Conservation (phyloP, 2,113 vertebrate species). For the Seriola rivoliana region DNA sequence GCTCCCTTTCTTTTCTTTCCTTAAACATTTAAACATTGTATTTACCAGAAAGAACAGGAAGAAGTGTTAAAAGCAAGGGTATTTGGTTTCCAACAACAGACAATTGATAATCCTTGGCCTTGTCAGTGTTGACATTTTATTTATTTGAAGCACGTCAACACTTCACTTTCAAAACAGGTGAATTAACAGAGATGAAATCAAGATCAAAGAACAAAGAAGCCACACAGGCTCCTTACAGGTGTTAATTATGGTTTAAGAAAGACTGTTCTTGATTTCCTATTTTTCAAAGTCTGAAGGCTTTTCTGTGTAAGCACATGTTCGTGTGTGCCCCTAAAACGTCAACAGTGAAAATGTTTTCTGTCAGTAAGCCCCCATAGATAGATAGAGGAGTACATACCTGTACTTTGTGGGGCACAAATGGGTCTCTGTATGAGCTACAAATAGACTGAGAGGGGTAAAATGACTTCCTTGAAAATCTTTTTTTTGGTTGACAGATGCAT, state of each 20-base stretch:
- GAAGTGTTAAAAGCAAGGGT: neutral
- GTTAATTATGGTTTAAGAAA: slow-evolving; percentile 9
- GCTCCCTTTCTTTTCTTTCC: neutral
- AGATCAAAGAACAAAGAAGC: neutral
- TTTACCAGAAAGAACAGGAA: neutral
- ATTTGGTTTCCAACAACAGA: slow-evolving; percentile 11
- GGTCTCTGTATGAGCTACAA: neutral
- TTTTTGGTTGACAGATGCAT: slow-evolving; percentile 4
- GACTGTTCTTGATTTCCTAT: slow-evolving; percentile 13
- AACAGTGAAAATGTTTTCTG: slow-evolving; percentile 27
- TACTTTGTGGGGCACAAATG: slow-evolving; percentile 1
- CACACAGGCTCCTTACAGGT: neutral
- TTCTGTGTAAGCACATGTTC: neutral
- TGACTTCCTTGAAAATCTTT: slow-evolving; percentile 25
- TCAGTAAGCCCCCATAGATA: slow-evolving; percentile 7
- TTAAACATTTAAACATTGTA: neutral
- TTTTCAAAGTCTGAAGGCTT: neutral
- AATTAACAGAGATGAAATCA: slow-evolving; percentile 33
- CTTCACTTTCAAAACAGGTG: neutral
- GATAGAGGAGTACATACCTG: neutral
- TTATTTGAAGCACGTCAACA: slow-evolving; percentile 38
- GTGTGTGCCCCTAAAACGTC: slow-evolving; percentile 17
- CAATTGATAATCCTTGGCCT: slow-evolving; percentile 7
- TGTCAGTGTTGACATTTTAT: slow-evolving; percentile 33
- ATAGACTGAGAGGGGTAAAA: slow-evolving; percentile 26